These are phyloP conservation scores for Discoglossus pictus DNA, from an alignment of 2,797 vertebrate genomes.

Conservation along the genomic window DNA sequence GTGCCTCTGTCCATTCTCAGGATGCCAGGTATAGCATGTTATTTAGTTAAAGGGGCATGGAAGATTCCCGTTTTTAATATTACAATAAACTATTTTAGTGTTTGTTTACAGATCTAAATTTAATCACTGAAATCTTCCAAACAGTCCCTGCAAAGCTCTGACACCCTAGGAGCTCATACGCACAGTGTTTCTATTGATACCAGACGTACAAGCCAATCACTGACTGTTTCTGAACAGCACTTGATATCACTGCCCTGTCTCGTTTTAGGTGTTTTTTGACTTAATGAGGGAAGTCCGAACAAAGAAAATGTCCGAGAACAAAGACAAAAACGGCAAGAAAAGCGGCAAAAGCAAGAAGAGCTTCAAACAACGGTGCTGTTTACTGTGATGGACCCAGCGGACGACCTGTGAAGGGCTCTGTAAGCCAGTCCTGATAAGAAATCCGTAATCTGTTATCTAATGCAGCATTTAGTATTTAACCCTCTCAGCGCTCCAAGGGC, in stretches of 20 bases:
- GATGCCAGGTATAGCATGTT: no score
- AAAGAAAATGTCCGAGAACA: constrained; percentile 95
- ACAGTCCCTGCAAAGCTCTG: no score
- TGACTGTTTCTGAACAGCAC: no score
- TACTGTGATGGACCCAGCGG: constrained; percentile 92
- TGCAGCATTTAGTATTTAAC: constrained; percentile 38
- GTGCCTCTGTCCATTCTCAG: no score
- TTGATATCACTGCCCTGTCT: background rate
- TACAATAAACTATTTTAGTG: no score
- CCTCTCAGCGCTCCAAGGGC: constrained; percentile 14
- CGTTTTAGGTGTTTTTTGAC: constrained; percentile 90
- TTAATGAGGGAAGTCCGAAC: constrained; percentile 93
- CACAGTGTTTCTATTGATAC: no score
- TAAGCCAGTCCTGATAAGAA: background rate
- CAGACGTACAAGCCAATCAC: no score
- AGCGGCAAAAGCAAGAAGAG: constrained; percentile 92
- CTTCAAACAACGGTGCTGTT: constrained; percentile 94
- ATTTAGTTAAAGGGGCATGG: no score
- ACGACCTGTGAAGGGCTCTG: constrained; percentile 19
- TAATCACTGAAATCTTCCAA: no score
- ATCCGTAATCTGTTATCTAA: constrained; percentile 11
- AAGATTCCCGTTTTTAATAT: no score
- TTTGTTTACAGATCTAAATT: no score
- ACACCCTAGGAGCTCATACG: no score
- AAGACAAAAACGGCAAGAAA: constrained; percentile 91